These are phyloP conservation scores for Haliaeetus leucogaster DNA, from an alignment of 2,113 vertebrate genomes.

Conservation along the genomic window DNA sequence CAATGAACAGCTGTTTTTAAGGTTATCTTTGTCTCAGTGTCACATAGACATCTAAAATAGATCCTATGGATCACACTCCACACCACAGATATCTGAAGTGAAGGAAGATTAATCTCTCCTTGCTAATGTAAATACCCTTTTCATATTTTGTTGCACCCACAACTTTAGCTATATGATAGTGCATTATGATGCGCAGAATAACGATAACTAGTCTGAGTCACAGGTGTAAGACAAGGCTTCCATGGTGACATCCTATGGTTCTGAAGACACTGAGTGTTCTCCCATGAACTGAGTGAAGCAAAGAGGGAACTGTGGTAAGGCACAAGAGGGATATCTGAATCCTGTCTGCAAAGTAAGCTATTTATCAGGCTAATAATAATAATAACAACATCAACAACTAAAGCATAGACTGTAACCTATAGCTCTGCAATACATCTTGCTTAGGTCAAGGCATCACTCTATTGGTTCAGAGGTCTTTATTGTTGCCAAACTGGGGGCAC, in stretches of 20 bases:
- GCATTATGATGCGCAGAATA: background rate
- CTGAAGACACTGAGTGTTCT: background rate
- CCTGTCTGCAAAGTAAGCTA: background rate
- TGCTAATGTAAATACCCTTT: background rate
- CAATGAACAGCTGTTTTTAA: background rate
- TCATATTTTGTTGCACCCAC: background rate
- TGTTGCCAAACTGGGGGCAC: background rate
- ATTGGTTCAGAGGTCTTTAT: background rate
- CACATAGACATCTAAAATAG: background rate
- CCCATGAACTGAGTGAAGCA: background rate
- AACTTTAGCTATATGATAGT: background rate
- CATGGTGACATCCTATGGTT: background rate
- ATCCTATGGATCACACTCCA: background rate
- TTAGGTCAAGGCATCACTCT: background rate
- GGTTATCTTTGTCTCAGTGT: background rate
- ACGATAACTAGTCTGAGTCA: background rate
- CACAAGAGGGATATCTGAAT: background rate
- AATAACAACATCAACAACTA: background rate
- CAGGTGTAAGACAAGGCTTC: background rate
- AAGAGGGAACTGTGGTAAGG: background rate
- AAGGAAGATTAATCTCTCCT: background rate
- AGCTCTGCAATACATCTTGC: background rate
- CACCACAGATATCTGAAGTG: background rate
- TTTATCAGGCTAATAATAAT: background rate
- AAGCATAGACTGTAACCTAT: background rate